A percentile compares a stretch with the other conserved stretches of the same genome.
Evolutionary conservation across 1,140 invertebrate genomes (phyloP).

Genomic region (Plutomurus gul): DNA sequence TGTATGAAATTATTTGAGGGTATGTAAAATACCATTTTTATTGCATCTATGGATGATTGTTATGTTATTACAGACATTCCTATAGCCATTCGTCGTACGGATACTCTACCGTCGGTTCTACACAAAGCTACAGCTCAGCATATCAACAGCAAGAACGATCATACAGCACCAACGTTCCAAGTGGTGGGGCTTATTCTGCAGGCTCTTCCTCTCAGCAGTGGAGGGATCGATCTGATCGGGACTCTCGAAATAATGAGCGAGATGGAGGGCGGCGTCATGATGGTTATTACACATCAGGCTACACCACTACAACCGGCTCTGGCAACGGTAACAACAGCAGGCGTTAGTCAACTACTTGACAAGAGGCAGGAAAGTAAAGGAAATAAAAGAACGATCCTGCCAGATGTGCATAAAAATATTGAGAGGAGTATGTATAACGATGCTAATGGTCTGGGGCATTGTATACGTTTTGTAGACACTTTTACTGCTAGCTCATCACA

Average conservation of each 20-base stretch:
- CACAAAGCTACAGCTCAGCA: neutral
- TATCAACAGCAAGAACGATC: slow-evolving; percentile 4
- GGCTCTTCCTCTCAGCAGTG: slow-evolving; percentile 32
- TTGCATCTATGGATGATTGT: neutral
- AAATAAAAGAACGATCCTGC: slow-evolving; percentile 20
- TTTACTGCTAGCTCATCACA: too few species aligned
- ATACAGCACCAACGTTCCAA: neutral
- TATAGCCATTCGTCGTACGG: neutral
- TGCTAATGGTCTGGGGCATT: neutral
- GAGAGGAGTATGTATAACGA: slow-evolving; percentile 2
- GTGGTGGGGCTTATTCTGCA: slow-evolving; percentile 19
- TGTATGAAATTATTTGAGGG: too few species aligned
- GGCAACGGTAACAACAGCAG: slow-evolving; percentile 29
- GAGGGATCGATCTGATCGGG: slow-evolving; percentile 36
- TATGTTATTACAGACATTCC: neutral
- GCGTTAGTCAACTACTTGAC: slow-evolving; percentile 23
- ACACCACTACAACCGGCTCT: slow-evolving; percentile 32
- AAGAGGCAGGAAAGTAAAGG: slow-evolving; percentile 5
- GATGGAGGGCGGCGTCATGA: slow-evolving; percentile 39
- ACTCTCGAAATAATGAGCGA: slow-evolving; percentile 32
- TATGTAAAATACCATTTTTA: neutral
- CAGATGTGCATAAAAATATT: slow-evolving; percentile 25
- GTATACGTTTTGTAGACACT: neutral
- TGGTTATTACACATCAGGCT: slow-evolving; percentile 38
- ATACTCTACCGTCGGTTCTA: neutral